Evolutionary conservation across 2,888 invertebrate species (phyloP).

Genomic region (Limnephilus rhombicus): DNA sequence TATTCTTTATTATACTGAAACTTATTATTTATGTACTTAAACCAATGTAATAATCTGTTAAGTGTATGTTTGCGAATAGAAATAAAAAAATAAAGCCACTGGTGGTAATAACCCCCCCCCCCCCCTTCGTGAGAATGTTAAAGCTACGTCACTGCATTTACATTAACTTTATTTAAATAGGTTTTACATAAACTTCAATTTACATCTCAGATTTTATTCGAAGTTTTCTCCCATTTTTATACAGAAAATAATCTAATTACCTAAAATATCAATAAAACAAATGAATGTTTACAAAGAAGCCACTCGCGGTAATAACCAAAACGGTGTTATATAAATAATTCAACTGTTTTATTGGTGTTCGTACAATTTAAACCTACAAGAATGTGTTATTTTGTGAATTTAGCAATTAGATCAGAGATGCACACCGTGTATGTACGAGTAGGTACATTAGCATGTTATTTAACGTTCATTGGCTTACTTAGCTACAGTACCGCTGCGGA

Average conservation of each 20-base stretch:
- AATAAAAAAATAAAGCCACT: too few species aligned
- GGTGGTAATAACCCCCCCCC: too few species aligned
- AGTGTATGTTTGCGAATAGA: too few species aligned
- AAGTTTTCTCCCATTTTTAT: too few species aligned
- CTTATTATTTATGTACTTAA: too few species aligned
- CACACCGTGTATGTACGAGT: not conserved
- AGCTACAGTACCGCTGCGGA: slow-evolving; percentile 36
- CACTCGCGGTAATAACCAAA: not conserved
- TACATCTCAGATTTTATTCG: too few species aligned
- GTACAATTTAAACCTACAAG: not conserved
- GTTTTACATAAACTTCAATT: too few species aligned
- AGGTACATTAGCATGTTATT: slow-evolving; percentile 7
- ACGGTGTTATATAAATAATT: not conserved
- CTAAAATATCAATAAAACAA: not conserved
- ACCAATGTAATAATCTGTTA: too few species aligned
- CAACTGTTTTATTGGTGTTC: not conserved
- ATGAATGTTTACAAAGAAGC: not conserved
- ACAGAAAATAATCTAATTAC: not conserved
- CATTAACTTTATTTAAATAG: too few species aligned
- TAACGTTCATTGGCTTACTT: slow-evolving; percentile 51
- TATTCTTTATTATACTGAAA: too few species aligned
- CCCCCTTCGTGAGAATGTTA: too few species aligned
- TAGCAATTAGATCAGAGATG: not conserved
- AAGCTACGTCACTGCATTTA: too few species aligned
- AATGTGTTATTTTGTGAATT: not conserved